Base-by-base conservation (phyloP, 1,140 invertebrate species). In the Triops longicaudatus region DNA sequence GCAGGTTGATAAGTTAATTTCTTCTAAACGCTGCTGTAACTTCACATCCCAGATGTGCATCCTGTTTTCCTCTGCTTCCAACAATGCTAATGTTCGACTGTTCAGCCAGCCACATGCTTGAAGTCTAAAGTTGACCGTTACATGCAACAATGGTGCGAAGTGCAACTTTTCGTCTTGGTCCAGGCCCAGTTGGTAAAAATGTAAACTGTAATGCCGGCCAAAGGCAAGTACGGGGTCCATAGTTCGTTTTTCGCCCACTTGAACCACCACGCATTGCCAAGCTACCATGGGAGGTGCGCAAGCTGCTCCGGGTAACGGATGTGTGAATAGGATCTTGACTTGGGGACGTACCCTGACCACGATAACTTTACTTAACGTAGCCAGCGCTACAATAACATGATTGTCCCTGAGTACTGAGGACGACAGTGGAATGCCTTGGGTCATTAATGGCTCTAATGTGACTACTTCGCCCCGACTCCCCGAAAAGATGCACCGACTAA, bases 401-500 rank as follows among this genome's bases (percentile, higher is more conserved):
- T 90, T 89, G 82, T 89, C 76, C 43, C 76, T 43, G 17, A 44
- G 73, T 14, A 88, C 37, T 94, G 84, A 1, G 92, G 90, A 82
- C 93, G 90, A 44, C 89, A 86, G 75, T 89, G 87, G 77, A 91
- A 82, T 73, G 22, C 81, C 81, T 81, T 91, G 88, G 79, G 93
- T 87, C 42, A 91, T 85, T 2, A 97, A 85, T 1, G 94, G 94
- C 82, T 96, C 93, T 43, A 97, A 86, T n/a, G 90, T 89, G 82
- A 93, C 94, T 50, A 96, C 97, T 88, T 98, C 97, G 1, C 97
- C 97, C 74, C 95, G 89, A 75, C 96, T 96, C n/a, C 86, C 86
- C 50, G 85, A 85, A 77, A 87, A 86, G 44, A 87, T 83, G 75
- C 85, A 87, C 6, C 82, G 80, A 26, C 77, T 93, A 79, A 93